These are phyloP conservation scores for Cinclus mexicanus DNA, from an alignment of 2,113 vertebrate genomes.

Conservation along the genomic window DNA sequence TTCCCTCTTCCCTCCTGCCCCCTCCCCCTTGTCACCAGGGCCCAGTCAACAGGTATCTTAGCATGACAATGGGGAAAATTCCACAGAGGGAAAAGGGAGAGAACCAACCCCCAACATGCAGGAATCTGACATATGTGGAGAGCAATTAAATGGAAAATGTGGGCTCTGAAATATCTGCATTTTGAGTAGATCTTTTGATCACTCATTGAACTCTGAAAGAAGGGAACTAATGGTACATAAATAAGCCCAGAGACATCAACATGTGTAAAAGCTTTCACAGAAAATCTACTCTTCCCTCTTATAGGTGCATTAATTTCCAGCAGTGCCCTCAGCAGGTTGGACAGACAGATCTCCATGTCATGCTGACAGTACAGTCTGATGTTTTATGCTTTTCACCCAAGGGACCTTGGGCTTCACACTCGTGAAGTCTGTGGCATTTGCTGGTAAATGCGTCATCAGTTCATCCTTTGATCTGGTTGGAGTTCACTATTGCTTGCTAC, in stretches of 20 bases:
- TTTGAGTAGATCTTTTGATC: not conserved
- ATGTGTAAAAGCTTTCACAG: not conserved
- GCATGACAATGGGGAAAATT: too few species aligned
- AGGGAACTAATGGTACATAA: not conserved
- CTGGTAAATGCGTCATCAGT: not conserved
- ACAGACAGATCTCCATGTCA: not conserved
- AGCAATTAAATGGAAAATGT: not conserved
- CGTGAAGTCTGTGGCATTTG: not conserved
- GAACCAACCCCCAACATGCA: too few species aligned
- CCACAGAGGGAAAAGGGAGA: too few species aligned
- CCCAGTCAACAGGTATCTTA: too few species aligned
- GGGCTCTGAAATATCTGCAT: not conserved
- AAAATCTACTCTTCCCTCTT: not conserved
- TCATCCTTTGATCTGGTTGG: not conserved
- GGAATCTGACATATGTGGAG: not conserved
- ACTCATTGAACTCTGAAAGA: not conserved
- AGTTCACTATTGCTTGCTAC: not conserved
- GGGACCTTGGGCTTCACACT: not conserved
- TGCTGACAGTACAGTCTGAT: not conserved
- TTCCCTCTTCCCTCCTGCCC: too few species aligned
- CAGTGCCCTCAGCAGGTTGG: accelerated
- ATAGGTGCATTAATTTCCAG: not conserved
- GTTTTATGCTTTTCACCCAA: not conserved
- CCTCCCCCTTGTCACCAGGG: too few species aligned
- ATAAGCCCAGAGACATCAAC: not conserved